Evolutionary conservation across 2,888 invertebrate genomes (phyloP).

Genomic region (Cepaea hortensis): DNA sequence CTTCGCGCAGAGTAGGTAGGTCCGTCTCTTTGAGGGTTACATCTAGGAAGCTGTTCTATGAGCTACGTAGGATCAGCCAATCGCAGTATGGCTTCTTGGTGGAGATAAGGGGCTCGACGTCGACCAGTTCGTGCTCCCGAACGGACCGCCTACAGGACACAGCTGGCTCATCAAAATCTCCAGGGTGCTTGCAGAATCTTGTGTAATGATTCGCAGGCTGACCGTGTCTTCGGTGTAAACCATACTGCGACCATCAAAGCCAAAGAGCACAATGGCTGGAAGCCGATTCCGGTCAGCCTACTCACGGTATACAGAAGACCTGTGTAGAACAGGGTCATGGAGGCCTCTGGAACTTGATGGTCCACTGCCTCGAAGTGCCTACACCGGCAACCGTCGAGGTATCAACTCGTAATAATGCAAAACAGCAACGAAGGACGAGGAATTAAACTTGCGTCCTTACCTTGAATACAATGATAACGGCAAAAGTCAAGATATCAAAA

Average conservation of each 20-base stretch:
- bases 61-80: neutral
- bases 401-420: no score
- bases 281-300: neutral
- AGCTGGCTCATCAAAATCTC: neutral
- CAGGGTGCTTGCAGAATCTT: neutral
- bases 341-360: conserved; percentile 14
- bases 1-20: neutral
- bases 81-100: neutral
- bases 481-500: no score
- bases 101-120: neutral
- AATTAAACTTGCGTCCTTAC: no score
- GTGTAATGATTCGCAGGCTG: neutral
- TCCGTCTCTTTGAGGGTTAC: neutral
- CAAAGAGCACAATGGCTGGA: neutral
- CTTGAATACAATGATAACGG: no score
- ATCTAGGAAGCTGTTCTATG: neutral
- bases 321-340: conserved; percentile 10
- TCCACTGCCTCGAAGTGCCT: no score
- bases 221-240: neutral
- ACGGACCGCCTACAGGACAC: neutral
- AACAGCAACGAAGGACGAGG: no score
- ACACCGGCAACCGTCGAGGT: no score
- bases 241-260: neutral
- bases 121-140: neutral
- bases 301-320: conserved; percentile 16